A percentile compares a stretch with the other conserved stretches of the same genome.
Conservation (phyloP, 2,113 vertebrate genomes). For the Prinia subflava region DNA sequence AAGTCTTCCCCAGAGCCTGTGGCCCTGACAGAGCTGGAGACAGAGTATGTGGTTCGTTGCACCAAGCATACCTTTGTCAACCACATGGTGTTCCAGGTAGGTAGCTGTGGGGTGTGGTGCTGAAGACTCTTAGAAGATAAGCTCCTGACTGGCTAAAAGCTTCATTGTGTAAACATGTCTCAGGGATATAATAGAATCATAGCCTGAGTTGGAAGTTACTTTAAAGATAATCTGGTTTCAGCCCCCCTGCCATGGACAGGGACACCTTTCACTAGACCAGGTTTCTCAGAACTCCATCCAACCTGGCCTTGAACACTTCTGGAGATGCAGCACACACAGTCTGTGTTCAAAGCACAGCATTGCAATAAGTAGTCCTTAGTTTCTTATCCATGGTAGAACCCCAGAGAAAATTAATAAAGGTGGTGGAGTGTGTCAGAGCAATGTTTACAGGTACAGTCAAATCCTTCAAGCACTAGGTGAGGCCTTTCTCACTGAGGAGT, state of each 20-base stretch:
- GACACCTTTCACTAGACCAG: not conserved
- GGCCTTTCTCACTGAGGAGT: not conserved
- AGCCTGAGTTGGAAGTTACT: not conserved
- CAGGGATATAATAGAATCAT: not conserved
- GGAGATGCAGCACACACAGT: not conserved
- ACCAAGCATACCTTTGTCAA: constrained; percentile 77
- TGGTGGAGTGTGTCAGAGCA: not conserved
- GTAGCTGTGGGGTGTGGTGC: not conserved
- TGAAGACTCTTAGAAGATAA: not conserved
- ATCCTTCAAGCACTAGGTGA: not conserved
- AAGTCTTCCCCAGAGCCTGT: constrained; percentile 79
- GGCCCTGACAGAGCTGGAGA: constrained; percentile 81
- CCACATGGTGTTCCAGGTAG: constrained; percentile 83
- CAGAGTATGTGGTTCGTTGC: constrained; percentile 79
- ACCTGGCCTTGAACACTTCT: not conserved
- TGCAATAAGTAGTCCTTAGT: not conserved
- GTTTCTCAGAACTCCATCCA: not conserved
- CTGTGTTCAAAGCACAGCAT: not conserved
- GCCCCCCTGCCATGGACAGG: not conserved
- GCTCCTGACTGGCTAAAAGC: not conserved
- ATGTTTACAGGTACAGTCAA: not conserved
- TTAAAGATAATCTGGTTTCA: not conserved
- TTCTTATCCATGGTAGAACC: not conserved
- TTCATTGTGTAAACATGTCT: not conserved
- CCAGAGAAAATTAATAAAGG: not conserved